Percentiles rank a stretch among this genome's conserved stretches.
These are phyloP conservation scores for Taenioides sp. DNA, from an alignment of 2,797 vertebrate genomes.

Conservation along the genomic window DNA sequence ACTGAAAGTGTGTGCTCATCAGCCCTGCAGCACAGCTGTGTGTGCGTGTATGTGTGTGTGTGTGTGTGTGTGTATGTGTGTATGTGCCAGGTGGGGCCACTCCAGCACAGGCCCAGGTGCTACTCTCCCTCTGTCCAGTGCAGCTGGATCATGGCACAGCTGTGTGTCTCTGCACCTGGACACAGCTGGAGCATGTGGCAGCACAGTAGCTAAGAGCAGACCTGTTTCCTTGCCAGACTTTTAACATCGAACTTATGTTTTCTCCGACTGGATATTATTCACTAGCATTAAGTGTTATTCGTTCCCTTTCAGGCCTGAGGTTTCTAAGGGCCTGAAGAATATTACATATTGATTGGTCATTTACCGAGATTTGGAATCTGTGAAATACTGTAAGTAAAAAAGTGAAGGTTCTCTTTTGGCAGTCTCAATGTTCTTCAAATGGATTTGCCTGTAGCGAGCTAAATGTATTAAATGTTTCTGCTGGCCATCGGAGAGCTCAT, in stretches of 20 bases:
- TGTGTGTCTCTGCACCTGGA: conserved; percentile 64
- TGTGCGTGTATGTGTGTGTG: conserved; percentile 41
- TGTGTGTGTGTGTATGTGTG: conserved; percentile 28
- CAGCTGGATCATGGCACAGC: conserved; percentile 72
- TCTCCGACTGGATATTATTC: conserved; percentile 46
- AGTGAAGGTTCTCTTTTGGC: background rate
- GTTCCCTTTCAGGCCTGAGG: conserved; percentile 23
- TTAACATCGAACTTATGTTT: conserved; percentile 48
- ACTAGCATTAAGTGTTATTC: conserved; percentile 41
- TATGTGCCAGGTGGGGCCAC: conserved; percentile 64
- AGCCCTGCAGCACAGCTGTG: conserved; percentile 59
- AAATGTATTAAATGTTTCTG: conserved; percentile 58
- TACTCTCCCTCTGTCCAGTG: conserved; percentile 55
- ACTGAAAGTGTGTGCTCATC: conserved; percentile 31
- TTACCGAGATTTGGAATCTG: conserved; percentile 7
- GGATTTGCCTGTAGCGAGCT: conserved; percentile 50
- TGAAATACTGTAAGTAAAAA: conserved; percentile 9
- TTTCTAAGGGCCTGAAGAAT: conserved; percentile 11
- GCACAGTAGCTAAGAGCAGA: conserved; percentile 58
- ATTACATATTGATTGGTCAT: background rate
- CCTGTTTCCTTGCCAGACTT: conserved; percentile 49
- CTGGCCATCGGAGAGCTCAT: conserved; percentile 19
- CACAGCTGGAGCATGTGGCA: conserved; percentile 54
- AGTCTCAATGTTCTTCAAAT: conserved; percentile 55
- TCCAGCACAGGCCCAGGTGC: conserved; percentile 69